These are phyloP conservation scores for Nanger granti DNA, from an alignment of 2,113 vertebrate species.

Conservation along the genomic window DNA sequence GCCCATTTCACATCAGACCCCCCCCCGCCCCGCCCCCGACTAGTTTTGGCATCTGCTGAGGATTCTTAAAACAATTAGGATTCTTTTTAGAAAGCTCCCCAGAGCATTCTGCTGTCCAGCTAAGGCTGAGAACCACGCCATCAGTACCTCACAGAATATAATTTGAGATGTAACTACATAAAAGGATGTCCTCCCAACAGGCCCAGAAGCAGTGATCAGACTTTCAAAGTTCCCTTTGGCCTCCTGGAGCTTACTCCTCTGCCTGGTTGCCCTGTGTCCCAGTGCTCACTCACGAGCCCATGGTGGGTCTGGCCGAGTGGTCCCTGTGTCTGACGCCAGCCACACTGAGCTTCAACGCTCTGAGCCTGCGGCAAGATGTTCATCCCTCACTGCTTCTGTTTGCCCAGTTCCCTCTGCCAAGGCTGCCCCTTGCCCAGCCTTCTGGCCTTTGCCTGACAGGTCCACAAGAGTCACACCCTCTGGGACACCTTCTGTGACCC, in stretches of 20 bases:
- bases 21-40: fast-evolving
- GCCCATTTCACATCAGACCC: background rate
- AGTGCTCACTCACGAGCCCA: background rate
- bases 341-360: background rate
- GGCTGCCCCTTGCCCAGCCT: background rate
- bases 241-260: background rate
- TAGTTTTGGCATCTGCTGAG: background rate
- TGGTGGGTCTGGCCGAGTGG: background rate
- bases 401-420: background rate
- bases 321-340: background rate
- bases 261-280: background rate
- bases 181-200: background rate
- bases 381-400: background rate
- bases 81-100: background rate
- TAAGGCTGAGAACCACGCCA: background rate
- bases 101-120: background rate
- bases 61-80: background rate
- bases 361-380: too few relatives aligned
- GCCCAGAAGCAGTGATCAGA: background rate
- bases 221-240: background rate
- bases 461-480: background rate
- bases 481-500: background rate
- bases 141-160: background rate
- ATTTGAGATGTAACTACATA: background rate
- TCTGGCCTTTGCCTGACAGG: background rate